phyloP scores from a whole-genome alignment of 2,888 invertebrate genomes.

The Trachelus tabidus region DNA sequence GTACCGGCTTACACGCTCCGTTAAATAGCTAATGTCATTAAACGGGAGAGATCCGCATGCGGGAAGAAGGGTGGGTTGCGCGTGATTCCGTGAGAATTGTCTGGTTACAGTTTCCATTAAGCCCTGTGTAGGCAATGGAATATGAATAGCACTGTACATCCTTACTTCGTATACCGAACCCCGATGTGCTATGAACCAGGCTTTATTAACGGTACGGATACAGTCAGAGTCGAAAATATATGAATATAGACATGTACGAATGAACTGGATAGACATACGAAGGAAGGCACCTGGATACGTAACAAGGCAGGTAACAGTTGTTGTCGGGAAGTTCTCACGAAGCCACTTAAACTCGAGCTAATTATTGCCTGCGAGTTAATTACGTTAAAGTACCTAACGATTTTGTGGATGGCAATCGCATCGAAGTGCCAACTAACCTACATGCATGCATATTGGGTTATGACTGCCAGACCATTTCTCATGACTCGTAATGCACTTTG shows the following conservation, averaged over 20 bases:
- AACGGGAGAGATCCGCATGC: neutral
- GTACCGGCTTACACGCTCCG: constrained; percentile 17
- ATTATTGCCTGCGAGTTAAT: constrained; percentile 25
- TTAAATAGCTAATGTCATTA: constrained; percentile 11
- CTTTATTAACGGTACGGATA: no score
- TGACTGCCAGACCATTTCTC: neutral
- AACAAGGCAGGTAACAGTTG: constrained; percentile 14
- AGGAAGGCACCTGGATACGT: constrained; percentile 10
- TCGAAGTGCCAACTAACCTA: neutral
- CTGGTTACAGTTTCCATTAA: neutral
- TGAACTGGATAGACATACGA: neutral
- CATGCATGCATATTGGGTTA: neutral
- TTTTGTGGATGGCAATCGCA: neutral
- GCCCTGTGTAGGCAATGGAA: neutral
- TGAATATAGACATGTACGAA: neutral
- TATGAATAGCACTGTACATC: neutral
- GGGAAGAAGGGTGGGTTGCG: no score
- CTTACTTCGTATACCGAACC: neutral
- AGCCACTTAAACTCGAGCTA: constrained; percentile 25
- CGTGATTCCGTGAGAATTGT: neutral
- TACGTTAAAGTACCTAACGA: constrained; percentile 16
- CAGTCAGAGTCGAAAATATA: neutral
- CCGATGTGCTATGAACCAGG: no score
- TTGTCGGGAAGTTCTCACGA: constrained; percentile 20
- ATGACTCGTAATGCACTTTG: neutral